Base-by-base conservation (phyloP, 2,113 vertebrate genomes). In the Andinoacara biseriatus region DNA sequence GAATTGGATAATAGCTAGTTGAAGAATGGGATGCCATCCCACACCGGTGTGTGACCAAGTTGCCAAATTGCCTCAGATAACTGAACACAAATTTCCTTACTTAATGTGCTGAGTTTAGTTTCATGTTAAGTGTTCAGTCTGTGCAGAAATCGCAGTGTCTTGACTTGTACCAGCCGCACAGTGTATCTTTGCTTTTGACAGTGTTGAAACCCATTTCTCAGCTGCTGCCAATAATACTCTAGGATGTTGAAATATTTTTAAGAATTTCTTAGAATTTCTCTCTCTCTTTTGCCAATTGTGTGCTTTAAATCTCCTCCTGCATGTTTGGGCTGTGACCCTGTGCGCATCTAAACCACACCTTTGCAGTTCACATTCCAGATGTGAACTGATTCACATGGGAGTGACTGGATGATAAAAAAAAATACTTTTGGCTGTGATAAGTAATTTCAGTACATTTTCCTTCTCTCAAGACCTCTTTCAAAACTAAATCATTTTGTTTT, bases 241-340 rank as follows among this genome's bases (percentile, higher is more conserved):
- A 20, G 0, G 0, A 5, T 8, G 18, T 3, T 20, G 10, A 78
- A 31, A 61, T 62, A 58, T 78, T 84, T 83, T 8, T 8, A 61
- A 43, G 22, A 2, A 35, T 46, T 59, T 60, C 22, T 33, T 76
- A 80, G 54, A 54, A 61, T 26, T 4, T 56, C 81, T 33, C 58
- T 24, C 46, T 40, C 33, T 56, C n/a, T 10, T 40, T 10, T 10
- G 58, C 38, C 17, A 7, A 29, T 15, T 10, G 3, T 20, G 24
- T 77, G 46, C 11, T 2, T 29, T 40, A n/a, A 26, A 29, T 84
- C n/a, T 49, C 75, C 1, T 11, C 18, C 76, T 76, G 56, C 40
- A 80, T 85, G 22, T 78, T 85, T 83, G 60, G 43, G 61, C 74
- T 61, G n/a, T 62, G 24, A 13, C 17, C 63, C 26, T 29, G 65